These are phyloP conservation scores for Diglossa cyanea DNA, from an alignment of 2,797 vertebrate genomes.

Conservation along the genomic window DNA sequence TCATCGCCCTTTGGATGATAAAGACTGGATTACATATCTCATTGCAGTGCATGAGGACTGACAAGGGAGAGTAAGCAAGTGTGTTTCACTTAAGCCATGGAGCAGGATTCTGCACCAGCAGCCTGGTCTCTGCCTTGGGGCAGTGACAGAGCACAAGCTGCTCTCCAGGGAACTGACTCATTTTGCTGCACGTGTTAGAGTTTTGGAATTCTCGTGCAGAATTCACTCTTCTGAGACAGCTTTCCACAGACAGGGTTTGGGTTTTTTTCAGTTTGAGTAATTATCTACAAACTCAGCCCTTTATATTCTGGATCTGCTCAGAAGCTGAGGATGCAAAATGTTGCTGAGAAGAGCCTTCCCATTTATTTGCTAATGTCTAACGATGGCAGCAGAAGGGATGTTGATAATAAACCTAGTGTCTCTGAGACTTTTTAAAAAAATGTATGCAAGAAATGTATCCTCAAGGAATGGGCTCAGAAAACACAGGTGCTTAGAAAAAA, in stretches of 20 bases:
- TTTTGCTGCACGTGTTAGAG: background rate
- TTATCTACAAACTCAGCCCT: background rate
- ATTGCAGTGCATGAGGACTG: background rate
- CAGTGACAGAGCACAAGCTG: background rate
- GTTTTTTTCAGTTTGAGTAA: background rate
- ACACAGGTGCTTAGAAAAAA: background rate
- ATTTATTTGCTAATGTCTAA: background rate
- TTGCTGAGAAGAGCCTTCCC: background rate
- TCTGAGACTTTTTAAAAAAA: background rate
- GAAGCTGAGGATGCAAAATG: background rate
- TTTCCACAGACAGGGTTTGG: background rate
- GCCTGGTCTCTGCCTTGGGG: background rate
- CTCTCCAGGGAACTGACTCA: background rate
- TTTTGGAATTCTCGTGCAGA: background rate
- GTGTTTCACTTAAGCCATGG: accelerated
- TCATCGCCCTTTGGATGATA: background rate
- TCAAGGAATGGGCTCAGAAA: background rate
- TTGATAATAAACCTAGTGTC: background rate
- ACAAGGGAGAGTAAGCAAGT: accelerated
- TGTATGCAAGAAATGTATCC: background rate
- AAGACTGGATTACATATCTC: accelerated
- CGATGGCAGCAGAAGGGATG: background rate
- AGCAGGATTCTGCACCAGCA: background rate
- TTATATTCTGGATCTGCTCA: background rate
- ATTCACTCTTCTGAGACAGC: background rate